A percentile compares a stretch with the other conserved stretches of the same genome.
Conservation (phyloP, 2,888 invertebrate species). For the Leistus spinibarbis region DNA sequence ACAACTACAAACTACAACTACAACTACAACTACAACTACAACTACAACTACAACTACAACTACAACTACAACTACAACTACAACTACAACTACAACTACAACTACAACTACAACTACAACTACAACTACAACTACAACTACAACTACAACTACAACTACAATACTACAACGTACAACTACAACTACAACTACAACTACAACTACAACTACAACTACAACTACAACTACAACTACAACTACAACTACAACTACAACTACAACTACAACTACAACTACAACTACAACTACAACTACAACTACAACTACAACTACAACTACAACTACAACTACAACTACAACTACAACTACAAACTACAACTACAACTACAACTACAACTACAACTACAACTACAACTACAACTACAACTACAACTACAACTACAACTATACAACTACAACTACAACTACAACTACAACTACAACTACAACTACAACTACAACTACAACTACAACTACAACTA, state of each 20-base stretch:
- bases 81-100: conserved; percentile 25
- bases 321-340: neutral
- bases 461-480: conserved; percentile 2
- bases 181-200: conserved; percentile 18
- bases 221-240: conserved; percentile 13
- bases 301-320: conserved; percentile 14
- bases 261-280: conserved; percentile 11
- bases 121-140: conserved; percentile 21
- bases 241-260: conserved; percentile 3
- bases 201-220: conserved; percentile 18
- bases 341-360: no score
- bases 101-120: conserved; percentile 28
- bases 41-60: conserved; percentile 26
- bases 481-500: conserved; percentile 18
- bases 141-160: conserved; percentile 18
- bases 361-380: neutral
- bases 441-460: conserved; percentile 1
- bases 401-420: conserved; percentile 11
- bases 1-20: conserved; percentile 4
- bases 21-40: conserved; percentile 26
- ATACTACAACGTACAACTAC: conserved; percentile 7
- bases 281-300: conserved; percentile 15
- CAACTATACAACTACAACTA: neutral
- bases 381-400: conserved; percentile 15
- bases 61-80: conserved; percentile 23